Conservation (phyloP, 2,888 invertebrate species). For the Leptothorax acervorum region DNA sequence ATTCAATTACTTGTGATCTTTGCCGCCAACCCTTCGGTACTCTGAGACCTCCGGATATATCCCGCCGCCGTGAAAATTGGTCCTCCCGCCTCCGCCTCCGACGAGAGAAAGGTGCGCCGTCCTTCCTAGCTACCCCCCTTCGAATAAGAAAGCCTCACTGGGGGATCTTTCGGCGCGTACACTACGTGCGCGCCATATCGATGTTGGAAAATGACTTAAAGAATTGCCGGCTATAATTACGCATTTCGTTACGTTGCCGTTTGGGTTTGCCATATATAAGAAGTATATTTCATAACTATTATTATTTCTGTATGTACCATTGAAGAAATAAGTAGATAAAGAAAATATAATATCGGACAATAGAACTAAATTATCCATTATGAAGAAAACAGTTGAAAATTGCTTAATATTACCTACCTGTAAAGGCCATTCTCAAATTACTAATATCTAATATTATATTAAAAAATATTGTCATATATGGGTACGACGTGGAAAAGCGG, state of each 20-base stretch:
- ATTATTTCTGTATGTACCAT: neutral
- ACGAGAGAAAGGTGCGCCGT: conserved; percentile 66
- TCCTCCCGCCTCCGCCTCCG: conserved; percentile 61
- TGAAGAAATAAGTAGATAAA: neutral
- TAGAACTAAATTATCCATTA: neutral
- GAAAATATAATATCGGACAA: neutral
- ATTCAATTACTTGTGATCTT: conserved; percentile 82
- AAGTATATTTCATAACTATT: neutral
- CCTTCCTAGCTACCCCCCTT: conserved; percentile 69
- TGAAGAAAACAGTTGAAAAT: neutral
- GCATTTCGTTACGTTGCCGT: conserved; percentile 10
- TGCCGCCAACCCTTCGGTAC: conserved; percentile 78
- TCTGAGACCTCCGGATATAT: conserved; percentile 75
- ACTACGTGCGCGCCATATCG: conserved; percentile 70
- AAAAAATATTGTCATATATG: neutral
- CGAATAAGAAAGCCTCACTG: conserved; percentile 71
- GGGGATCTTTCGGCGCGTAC: conserved; percentile 70
- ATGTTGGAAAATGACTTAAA: conserved; percentile 53
- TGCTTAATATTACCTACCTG: neutral
- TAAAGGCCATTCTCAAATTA: neutral
- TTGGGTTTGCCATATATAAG: neutral
- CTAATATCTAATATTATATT: neutral
- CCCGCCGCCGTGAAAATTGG: conserved; percentile 75
- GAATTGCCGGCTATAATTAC: conserved; percentile 29
- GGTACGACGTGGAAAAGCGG: too few species aligned